Evolutionary conservation across 2,888 invertebrate genomes (phyloP).

Genomic region (Chrysolina oricalcia): DNA sequence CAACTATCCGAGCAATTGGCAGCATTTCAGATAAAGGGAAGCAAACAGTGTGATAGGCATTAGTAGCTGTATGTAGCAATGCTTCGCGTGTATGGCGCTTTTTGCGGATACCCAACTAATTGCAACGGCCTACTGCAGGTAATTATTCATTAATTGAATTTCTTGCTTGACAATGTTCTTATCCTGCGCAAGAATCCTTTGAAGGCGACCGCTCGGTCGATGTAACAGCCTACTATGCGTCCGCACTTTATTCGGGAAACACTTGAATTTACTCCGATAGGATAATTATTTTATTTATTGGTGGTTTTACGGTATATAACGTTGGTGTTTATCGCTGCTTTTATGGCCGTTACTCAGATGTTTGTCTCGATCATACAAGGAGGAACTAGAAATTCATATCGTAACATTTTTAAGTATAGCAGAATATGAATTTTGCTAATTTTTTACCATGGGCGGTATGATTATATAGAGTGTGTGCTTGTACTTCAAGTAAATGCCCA

Average conservation of each 20-base stretch:
- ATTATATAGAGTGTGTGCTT: too few species aligned
- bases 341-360: conserved; percentile 34
- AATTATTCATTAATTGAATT: conserved; percentile 69
- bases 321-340: conserved; percentile 43
- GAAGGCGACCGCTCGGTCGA: conserved; percentile 52
- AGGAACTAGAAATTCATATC: conserved; percentile 5
- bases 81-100: conserved; percentile 31
- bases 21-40: conserved; percentile 26
- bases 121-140: conserved; percentile 60
- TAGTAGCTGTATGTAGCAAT: conserved; percentile 25
- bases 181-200: conserved; percentile 64
- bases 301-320: conserved; percentile 38
- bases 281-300: conserved; percentile 58
- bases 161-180: conserved; percentile 68
- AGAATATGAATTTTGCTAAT: background rate
- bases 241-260: conserved; percentile 60
- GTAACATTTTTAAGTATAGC: background rate
- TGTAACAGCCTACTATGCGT: conserved; percentile 40
- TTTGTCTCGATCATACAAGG: conserved; percentile 19
- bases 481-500: too few species aligned
- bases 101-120: conserved; percentile 61
- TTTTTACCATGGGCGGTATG: too few species aligned
- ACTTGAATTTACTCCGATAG: conserved; percentile 57
- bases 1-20: conserved; percentile 13
- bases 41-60: conserved; percentile 30